Percentiles rank a stretch among this genome's conserved stretches.
Evolutionary conservation across 2,113 vertebrate species (phyloP).

Genomic region (Poeciliopsis retropinna): DNA sequence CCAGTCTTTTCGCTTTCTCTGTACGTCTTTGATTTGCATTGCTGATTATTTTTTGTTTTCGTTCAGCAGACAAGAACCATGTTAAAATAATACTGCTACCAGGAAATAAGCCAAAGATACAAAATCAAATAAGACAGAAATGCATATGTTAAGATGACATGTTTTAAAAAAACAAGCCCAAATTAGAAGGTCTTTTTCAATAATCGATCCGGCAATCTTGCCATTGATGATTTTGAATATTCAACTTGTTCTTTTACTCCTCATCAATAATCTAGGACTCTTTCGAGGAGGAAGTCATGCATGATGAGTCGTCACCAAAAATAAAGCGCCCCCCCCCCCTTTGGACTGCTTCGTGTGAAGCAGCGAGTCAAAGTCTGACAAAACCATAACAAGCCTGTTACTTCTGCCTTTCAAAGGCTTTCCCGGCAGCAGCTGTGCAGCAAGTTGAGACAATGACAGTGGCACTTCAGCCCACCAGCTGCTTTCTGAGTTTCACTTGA

Average conservation of each 20-base stretch:
- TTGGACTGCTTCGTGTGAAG: slow-evolving; percentile 60
- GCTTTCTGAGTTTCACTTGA: slow-evolving; percentile 66
- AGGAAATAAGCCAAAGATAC: neutral
- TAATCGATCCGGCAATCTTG: too few species aligned
- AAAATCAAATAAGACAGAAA: neutral
- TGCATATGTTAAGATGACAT: neutral
- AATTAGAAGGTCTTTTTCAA: too few species aligned
- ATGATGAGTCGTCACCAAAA: slow-evolving; percentile 17
- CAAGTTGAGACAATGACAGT: slow-evolving; percentile 65
- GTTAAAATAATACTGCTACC: neutral
- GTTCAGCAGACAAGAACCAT: too few species aligned
- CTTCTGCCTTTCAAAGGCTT: slow-evolving; percentile 60
- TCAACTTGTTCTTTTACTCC: too few species aligned
- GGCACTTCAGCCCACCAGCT: slow-evolving; percentile 45
- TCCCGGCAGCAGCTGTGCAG: slow-evolving; percentile 57
- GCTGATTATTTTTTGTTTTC: too few species aligned
- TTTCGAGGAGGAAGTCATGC: slow-evolving; percentile 26
- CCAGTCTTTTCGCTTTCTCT: too few species aligned
- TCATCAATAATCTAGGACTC: slow-evolving; percentile 6
- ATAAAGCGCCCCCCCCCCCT: slow-evolving; percentile 12
- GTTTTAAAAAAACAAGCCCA: too few species aligned
- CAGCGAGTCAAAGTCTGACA: slow-evolving; percentile 63
- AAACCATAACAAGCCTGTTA: slow-evolving; percentile 69
- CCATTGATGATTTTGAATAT: neutral
- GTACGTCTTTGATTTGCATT: too few species aligned